A percentile compares a stretch with the other conserved stretches of the same genome.
These are phyloP conservation scores for Marisa cornuarietis DNA, from an alignment of 1,140 invertebrate genomes.

Conservation along the genomic window DNA sequence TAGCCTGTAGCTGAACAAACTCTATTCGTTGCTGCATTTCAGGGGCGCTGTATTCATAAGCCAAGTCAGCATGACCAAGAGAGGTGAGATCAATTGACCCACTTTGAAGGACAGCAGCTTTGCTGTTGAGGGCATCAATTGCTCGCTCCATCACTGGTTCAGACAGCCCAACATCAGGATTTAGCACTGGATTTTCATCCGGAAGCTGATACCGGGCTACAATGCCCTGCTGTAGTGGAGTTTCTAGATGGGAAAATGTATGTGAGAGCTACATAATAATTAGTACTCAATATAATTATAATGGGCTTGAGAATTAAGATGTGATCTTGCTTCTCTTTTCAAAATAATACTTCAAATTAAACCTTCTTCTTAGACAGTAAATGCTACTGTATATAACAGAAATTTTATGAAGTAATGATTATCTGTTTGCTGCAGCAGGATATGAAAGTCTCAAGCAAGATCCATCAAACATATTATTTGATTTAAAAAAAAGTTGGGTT, in stretches of 20 bases:
- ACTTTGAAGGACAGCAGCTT: conserved; percentile 17
- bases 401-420: too few relatives aligned
- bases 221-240: conserved; percentile 47
- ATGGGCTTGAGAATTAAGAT: too few relatives aligned
- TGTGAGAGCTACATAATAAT: too few relatives aligned
- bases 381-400: too few relatives aligned
- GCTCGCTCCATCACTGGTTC: conserved; percentile 36
- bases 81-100: conserved; percentile 17
- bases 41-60: conserved; percentile 27
- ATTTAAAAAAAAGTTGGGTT: too few relatives aligned
- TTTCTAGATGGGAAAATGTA: conserved; percentile 28
- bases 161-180: not conserved
- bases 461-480: too few relatives aligned
- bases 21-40: conserved; percentile 56
- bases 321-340: too few relatives aligned
- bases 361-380: too few relatives aligned
- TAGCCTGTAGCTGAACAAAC: conserved; percentile 58
- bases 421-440: too few relatives aligned
- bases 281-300: too few relatives aligned
- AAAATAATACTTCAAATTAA: too few relatives aligned
- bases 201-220: conserved; percentile 42
- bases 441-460: too few relatives aligned
- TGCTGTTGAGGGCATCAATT: conserved; percentile 22
- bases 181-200: conserved; percentile 6
- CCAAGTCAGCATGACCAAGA: conserved; percentile 23